phyloP scores from a whole-genome alignment of 2,113 vertebrate species.

The Ictalurus punctatus region DNA sequence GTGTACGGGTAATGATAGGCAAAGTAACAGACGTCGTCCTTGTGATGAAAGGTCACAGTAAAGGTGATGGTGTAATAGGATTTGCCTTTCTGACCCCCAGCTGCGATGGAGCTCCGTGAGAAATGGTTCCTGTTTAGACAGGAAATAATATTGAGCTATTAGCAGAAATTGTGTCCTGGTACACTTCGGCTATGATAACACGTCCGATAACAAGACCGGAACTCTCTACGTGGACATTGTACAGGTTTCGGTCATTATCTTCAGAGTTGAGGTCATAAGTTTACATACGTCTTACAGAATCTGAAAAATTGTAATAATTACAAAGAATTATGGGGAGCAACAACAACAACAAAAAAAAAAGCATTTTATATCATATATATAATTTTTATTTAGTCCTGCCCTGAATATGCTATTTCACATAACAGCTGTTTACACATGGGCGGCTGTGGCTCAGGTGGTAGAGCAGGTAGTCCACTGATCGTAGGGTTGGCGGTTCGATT shows the following conservation, averaged over 20 bases:
- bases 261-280: not conserved
- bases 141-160: not conserved
- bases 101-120: slow-evolving; percentile 92
- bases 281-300: no score
- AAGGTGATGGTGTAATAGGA: slow-evolving; percentile 97
- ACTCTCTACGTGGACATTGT: not conserved
- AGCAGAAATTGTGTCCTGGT: not conserved
- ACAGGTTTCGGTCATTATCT: not conserved
- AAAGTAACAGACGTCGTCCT: slow-evolving; percentile 98
- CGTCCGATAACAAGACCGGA: not conserved
- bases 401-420: no score
- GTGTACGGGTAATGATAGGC: slow-evolving; percentile 98
- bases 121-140: slow-evolving; percentile 86
- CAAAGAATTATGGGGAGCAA: no score
- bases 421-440: no score
- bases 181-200: not conserved
- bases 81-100: slow-evolving; percentile 96
- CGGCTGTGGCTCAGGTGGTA: no score
- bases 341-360: no score
- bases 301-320: no score
- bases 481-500: no score
- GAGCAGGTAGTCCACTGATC: no score
- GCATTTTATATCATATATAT: no score
- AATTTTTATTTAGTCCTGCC: no score
- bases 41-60: slow-evolving; percentile 90